phyloP scores from a whole-genome alignment of 1,140 invertebrate species.

The Drosophila prosaltans region DNA sequence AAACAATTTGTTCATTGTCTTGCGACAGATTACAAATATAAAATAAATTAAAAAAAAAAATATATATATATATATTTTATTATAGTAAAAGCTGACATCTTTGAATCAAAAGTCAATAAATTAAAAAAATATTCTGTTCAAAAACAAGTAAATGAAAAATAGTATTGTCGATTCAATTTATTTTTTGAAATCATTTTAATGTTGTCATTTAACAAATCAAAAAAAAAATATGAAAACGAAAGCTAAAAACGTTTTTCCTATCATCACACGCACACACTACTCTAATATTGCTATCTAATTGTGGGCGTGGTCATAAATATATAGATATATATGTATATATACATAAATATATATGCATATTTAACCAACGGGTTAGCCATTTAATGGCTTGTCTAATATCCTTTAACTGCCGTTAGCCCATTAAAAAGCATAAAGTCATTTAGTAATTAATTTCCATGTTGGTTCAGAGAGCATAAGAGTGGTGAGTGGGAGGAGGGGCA shows the following conservation, averaged over 20 bases:
- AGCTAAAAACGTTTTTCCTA: conserved; percentile 3
- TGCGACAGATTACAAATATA: too few species aligned
- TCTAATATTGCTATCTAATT: conserved; percentile 1
- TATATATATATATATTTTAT: too few species aligned
- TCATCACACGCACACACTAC: not conserved
- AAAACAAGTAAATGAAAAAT: too few species aligned
- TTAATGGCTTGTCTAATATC: conserved; percentile 81
- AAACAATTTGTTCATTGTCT: too few species aligned
- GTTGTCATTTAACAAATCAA: not conserved
- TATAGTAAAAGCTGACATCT: too few species aligned
- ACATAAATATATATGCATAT: not conserved
- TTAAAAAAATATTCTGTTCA: too few species aligned
- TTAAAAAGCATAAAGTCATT: conserved; percentile 82
- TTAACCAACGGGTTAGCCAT: conserved; percentile 37
- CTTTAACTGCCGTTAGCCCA: conserved; percentile 75
- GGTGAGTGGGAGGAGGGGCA: not conserved
- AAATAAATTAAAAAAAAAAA: too few species aligned
- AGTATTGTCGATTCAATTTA: too few species aligned
- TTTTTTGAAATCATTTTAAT: not conserved
- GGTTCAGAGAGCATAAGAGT: conserved; percentile 35
- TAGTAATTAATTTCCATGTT: conserved; percentile 81
- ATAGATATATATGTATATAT: not conserved
- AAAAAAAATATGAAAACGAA: not conserved
- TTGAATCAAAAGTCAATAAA: too few species aligned
- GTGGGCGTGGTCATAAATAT: conserved; percentile 36